These are phyloP conservation scores for Notarius lentiginosus DNA, from an alignment of 2,113 vertebrate species.

Conservation along the genomic window DNA sequence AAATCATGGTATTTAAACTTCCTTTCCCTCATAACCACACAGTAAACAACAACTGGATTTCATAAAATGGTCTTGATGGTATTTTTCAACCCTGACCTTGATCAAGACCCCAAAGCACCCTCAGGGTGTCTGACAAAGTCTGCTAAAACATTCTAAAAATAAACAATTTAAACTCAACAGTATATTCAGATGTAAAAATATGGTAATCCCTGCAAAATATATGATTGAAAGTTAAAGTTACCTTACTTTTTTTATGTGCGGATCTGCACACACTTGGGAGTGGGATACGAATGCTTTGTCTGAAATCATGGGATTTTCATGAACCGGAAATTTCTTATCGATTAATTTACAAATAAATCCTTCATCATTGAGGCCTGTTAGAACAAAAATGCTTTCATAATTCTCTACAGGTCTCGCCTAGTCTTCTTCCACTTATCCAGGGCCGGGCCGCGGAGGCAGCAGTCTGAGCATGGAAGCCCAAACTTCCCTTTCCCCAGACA, in stretches of 20 bases:
- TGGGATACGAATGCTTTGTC: no score
- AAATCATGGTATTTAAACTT: background rate
- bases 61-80: background rate
- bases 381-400: background rate
- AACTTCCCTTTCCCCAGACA: no score
- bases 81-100: background rate
- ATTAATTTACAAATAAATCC: background rate
- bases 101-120: no score
- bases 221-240: background rate
- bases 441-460: no score
- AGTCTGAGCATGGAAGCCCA: no score
- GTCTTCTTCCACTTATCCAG: no score
- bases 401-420: background rate
- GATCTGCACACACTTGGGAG: no score
- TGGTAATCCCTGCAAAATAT: background rate
- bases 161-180: no score
- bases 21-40: background rate
- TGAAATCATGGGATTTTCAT: background rate
- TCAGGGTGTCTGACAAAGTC: no score
- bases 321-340: background rate
- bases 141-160: no score
- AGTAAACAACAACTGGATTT: background rate
- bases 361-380: background rate
- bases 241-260: no score
- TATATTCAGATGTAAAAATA: no score